phyloP scores from a whole-genome alignment of 1,140 invertebrate genomes.

The Tenebrio molitor region DNA sequence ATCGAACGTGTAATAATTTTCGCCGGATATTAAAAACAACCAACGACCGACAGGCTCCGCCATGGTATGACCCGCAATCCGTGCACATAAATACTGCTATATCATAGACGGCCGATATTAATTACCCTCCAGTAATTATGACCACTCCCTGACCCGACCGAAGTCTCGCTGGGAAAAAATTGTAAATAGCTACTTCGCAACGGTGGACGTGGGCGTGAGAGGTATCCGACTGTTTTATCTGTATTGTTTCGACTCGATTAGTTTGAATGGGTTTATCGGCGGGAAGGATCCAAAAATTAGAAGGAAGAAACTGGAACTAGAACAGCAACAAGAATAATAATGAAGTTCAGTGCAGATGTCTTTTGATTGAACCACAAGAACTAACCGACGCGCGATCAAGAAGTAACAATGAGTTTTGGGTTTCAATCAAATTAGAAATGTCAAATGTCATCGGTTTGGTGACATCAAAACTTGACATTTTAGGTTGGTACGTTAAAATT shows the following conservation, averaged over 20 bases:
- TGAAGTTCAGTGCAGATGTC: no score
- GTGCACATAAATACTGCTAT: slow-evolving; percentile 42
- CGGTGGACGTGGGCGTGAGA: slow-evolving; percentile 6
- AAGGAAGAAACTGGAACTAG: background rate
- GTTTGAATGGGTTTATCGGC: background rate
- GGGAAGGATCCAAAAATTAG: background rate
- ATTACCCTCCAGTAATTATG: slow-evolving; percentile 46
- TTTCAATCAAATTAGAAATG: no score
- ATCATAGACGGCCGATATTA: slow-evolving; percentile 46
- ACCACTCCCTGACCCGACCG: slow-evolving; percentile 35
- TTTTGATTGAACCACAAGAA: no score
- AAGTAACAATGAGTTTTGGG: no score
- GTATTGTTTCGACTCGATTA: slow-evolving; percentile 8
- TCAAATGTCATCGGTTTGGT: no score
- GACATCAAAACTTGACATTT: no score
- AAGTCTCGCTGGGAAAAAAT: slow-evolving; percentile 16
- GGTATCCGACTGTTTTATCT: background rate
- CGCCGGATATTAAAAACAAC: no score
- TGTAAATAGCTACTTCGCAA: slow-evolving; percentile 35
- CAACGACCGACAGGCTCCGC: slow-evolving; percentile 1
- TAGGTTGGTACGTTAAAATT: no score
- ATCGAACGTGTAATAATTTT: background rate
- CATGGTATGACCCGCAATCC: slow-evolving; percentile 12
- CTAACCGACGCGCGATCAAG: no score
- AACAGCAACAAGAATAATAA: no score